Percentiles rank a stretch among this genome's conserved stretches.
Conservation (phyloP, 2,797 vertebrate genomes). For the Acrossocheilus wenchowensis region DNA sequence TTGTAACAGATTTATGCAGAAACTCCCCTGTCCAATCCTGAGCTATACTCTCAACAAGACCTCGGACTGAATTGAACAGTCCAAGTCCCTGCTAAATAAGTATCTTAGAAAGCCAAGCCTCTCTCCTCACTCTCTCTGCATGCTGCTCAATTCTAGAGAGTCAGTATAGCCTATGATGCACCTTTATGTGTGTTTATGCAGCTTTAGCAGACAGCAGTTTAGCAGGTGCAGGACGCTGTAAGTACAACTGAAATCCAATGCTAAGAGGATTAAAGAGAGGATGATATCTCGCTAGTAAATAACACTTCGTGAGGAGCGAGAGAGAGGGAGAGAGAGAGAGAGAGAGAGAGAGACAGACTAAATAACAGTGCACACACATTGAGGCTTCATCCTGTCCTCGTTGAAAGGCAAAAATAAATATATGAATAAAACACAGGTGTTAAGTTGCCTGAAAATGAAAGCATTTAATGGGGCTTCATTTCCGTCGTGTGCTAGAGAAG, state of each 20-base stretch:
- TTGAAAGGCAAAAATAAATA: constrained; percentile 79
- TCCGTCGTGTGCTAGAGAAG: constrained; percentile 71
- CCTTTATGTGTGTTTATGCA: constrained; percentile 75
- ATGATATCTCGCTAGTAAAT: constrained; percentile 85
- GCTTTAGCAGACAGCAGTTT: constrained; percentile 84
- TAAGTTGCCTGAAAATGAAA: constrained; percentile 78
- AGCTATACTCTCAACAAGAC: constrained; percentile 23
- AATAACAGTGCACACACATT: constrained; percentile 78
- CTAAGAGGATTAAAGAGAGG: constrained; percentile 86
- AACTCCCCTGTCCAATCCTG: constrained; percentile 22
- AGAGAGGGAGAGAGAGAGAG: constrained; percentile 16
- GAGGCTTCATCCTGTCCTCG: constrained; percentile 79
- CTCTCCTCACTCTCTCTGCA: constrained; percentile 22
- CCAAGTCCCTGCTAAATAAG: constrained; percentile 33
- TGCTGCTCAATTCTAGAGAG: constrained; percentile 27
- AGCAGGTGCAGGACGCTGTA: constrained; percentile 84
- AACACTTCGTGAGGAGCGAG: constrained; percentile 73
- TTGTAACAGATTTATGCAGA: constrained; percentile 28
- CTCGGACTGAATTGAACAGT: constrained; percentile 19
- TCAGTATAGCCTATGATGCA: constrained; percentile 33
- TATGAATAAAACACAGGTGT: constrained; percentile 76
- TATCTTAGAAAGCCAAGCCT: constrained; percentile 38
- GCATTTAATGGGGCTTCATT: constrained; percentile 76
- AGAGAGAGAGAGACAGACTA: constrained; percentile 50
- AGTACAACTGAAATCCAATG: constrained; percentile 84